These are phyloP conservation scores for Lepidothrix coronata DNA, from an alignment of 2,113 vertebrate species.

Conservation along the genomic window DNA sequence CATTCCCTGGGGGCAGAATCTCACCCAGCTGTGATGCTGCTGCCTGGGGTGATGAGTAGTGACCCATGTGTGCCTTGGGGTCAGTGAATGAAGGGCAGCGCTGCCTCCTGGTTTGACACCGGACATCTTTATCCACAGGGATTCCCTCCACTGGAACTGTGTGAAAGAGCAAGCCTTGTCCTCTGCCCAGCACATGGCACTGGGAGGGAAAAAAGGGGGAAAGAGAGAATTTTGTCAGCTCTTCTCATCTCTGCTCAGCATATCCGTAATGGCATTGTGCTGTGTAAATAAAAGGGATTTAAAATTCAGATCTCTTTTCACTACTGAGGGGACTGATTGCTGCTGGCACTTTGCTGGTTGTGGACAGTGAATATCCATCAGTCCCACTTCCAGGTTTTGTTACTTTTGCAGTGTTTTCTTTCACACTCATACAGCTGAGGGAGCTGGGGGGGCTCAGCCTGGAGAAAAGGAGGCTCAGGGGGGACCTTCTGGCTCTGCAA, in stretches of 20 bases:
- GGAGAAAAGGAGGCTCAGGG: neutral
- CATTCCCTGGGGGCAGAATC: neutral
- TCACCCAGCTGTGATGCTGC: neutral
- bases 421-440: neutral
- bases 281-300: neutral
- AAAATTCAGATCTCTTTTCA: neutral
- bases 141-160: neutral
- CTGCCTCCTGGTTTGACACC: neutral
- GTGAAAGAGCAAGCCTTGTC: neutral
- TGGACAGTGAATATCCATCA: neutral
- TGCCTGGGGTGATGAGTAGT: neutral
- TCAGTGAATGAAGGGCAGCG: neutral
- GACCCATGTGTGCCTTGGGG: fast-evolving
- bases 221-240: neutral
- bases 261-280: neutral
- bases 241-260: neutral
- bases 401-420: neutral
- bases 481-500: neutral
- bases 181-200: fast-evolving
- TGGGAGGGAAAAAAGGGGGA: neutral
- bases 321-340: neutral
- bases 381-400: neutral
- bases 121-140: neutral
- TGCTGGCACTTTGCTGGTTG: neutral
- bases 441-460: neutral